Evolutionary conservation across 2,113 vertebrate genomes (phyloP).

Genomic region (Aythya baeri): DNA sequence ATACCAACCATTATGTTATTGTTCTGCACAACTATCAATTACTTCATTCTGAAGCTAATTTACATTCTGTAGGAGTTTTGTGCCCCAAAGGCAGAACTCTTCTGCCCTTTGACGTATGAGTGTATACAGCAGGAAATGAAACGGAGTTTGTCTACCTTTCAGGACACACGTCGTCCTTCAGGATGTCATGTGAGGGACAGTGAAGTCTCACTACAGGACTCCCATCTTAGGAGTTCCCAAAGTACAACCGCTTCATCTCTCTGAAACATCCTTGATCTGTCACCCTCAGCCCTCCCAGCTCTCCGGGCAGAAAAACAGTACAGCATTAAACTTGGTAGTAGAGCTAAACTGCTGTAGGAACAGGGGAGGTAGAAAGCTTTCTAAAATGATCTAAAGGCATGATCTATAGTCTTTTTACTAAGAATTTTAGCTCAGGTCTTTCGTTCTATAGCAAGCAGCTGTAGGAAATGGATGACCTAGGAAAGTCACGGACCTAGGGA

Average conservation of each 20-base stretch:
- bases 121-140: background rate
- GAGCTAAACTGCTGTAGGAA: background rate
- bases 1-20: slow-evolving; percentile 67
- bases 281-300: background rate
- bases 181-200: background rate
- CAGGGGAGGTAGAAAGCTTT: background rate
- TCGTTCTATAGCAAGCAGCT: background rate
- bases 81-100: slow-evolving; percentile 51
- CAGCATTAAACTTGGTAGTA: background rate
- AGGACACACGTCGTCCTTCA: background rate
- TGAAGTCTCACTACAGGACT: background rate
- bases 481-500: background rate
- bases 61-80: slow-evolving; percentile 46
- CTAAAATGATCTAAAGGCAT: background rate
- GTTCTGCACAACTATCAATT: slow-evolving; percentile 62
- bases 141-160: slow-evolving; percentile 29
- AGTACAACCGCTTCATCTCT: background rate
- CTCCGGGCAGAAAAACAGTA: background rate
- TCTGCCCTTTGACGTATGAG: slow-evolving; percentile 40
- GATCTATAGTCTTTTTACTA: background rate
- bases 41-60: slow-evolving; percentile 69
- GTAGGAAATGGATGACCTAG: background rate
- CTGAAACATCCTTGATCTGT: background rate
- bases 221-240: background rate
- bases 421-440: background rate